A percentile compares a stretch with the other conserved stretches of the same genome.
Evolutionary conservation across 2,797 vertebrate genomes (phyloP).

Genomic region (Acrossocheilus wenchowensis): DNA sequence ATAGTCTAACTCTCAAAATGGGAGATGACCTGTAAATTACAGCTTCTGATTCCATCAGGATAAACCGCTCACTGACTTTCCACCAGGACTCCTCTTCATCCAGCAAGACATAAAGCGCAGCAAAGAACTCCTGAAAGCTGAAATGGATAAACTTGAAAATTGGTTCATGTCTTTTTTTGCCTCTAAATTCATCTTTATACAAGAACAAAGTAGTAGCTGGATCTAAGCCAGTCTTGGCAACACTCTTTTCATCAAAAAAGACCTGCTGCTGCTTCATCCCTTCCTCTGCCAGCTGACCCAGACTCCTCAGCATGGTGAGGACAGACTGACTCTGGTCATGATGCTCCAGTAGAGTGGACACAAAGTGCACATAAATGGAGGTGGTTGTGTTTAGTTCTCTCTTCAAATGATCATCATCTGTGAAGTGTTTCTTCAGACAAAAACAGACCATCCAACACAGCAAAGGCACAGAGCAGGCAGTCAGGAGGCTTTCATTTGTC

Average conservation of each 20-base stretch:
- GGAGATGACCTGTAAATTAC: neutral
- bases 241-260: conserved; percentile 5
- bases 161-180: neutral
- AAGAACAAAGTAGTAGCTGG: conserved; percentile 7
- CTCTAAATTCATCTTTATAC: neutral
- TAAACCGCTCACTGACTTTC: neutral
- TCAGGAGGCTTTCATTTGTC: neutral
- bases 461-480: conserved; percentile 31
- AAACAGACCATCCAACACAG: conserved; percentile 50
- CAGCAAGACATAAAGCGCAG: neutral
- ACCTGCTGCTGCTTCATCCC: neutral
- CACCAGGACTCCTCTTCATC: neutral
- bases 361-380: conserved; percentile 48
- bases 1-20: neutral
- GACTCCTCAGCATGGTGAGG: neutral
- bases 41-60: fast-evolving
- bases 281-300: conserved; percentile 17
- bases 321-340: conserved; percentile 15
- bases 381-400: conserved; percentile 26
- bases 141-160: conserved; percentile 41
- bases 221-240: neutral
- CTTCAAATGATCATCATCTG: neutral
- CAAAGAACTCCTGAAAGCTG: conserved; percentile 50
- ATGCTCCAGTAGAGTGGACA: conserved; percentile 35
- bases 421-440: neutral